A percentile compares a stretch with the other conserved stretches of the same genome.
These are phyloP conservation scores for Pyrocephalus nanus DNA, from an alignment of 2,797 vertebrate species.

Conservation along the genomic window DNA sequence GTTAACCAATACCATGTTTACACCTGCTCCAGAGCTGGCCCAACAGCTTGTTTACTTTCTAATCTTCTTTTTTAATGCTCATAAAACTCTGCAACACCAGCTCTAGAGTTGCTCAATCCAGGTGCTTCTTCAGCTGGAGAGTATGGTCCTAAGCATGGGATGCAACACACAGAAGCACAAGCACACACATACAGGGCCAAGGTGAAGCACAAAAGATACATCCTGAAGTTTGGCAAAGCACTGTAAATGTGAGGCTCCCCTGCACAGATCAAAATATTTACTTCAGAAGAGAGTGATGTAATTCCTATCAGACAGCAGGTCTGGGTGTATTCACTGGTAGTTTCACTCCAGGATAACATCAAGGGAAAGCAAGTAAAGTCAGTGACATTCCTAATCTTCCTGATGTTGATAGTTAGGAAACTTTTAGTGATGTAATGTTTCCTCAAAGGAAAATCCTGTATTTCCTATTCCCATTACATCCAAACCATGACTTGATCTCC, in stretches of 20 bases:
- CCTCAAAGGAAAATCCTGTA: neutral
- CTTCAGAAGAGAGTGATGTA: neutral
- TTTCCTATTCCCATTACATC: neutral
- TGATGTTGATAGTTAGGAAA: slow-evolving; percentile 23
- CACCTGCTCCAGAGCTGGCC: neutral
- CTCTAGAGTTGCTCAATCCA: neutral
- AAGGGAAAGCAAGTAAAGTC: slow-evolving; percentile 28
- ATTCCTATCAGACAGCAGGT: neutral
- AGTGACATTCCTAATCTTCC: neutral
- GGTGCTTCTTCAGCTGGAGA: neutral
- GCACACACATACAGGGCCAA: neutral
- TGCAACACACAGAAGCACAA: accelerated
- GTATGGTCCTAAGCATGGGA: neutral
- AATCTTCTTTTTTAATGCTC: neutral
- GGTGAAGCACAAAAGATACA: neutral
- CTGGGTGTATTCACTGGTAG: neutral
- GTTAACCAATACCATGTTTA: neutral
- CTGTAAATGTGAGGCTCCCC: neutral
- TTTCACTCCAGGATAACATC: slow-evolving; percentile 53
- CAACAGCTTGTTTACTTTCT: neutral
- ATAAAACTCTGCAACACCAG: neutral
- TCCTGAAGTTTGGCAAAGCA: neutral
- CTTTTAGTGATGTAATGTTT: neutral
- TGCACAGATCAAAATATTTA: slow-evolving; percentile 1
- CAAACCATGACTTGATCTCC: neutral